Percentiles rank a stretch among this genome's conserved stretches.
Conservation (phyloP, 2,113 vertebrate genomes). For the Triplophysa dalaica region DNA sequence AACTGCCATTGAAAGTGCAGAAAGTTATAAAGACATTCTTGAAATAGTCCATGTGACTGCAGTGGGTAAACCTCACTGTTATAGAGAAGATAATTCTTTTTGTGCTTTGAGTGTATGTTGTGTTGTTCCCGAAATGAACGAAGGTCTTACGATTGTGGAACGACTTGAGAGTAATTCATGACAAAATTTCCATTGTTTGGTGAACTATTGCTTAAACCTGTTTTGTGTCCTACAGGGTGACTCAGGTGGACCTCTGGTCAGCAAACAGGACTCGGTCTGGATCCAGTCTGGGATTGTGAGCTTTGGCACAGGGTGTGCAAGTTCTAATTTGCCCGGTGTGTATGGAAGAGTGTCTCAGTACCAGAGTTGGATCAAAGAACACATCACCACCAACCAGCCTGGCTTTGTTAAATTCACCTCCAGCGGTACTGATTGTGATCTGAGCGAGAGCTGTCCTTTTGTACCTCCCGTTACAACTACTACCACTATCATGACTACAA, state of each 20-base stretch:
- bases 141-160: too few relatives aligned
- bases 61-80: too few relatives aligned
- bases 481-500: background rate
- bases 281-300: conserved; percentile 72
- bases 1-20: too few relatives aligned
- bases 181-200: too few relatives aligned
- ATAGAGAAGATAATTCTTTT: too few relatives aligned
- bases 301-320: conserved; percentile 76
- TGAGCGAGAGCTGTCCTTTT: conserved; percentile 23
- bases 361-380: conserved; percentile 31
- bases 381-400: conserved; percentile 42
- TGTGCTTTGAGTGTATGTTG: too few relatives aligned
- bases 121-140: too few relatives aligned
- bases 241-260: conserved; percentile 73
- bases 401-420: conserved; percentile 57
- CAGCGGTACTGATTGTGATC: conserved; percentile 57
- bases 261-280: conserved; percentile 37
- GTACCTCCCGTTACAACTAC: background rate
- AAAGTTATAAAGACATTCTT: too few relatives aligned
- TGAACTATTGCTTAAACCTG: background rate
- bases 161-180: too few relatives aligned
- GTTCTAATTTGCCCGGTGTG: conserved; percentile 11
- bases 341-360: conserved; percentile 48
- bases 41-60: too few relatives aligned
- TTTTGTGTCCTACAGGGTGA: conserved; percentile 73